These are phyloP conservation scores for Azemiops feae DNA, from an alignment of 2,113 vertebrate species.

Conservation along the genomic window DNA sequence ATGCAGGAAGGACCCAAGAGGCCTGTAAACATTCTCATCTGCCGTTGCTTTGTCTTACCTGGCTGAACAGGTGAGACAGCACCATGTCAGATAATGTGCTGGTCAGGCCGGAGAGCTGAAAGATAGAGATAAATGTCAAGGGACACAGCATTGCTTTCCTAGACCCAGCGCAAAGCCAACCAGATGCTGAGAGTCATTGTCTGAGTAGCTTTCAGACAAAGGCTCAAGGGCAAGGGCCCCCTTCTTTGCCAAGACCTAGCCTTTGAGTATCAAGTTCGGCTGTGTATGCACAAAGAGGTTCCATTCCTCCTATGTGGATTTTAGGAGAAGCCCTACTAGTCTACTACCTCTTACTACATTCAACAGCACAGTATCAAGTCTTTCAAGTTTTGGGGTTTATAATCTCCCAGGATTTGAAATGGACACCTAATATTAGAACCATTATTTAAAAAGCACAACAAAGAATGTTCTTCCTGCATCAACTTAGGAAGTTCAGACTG, in stretches of 20 bases:
- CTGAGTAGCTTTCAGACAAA: not conserved
- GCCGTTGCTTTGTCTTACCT: slow-evolving; percentile 73
- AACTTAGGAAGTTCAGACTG: not conserved
- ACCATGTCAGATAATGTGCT: slow-evolving; percentile 86
- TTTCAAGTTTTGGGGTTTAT: not conserved
- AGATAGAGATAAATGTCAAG: not conserved
- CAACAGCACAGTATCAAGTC: not conserved
- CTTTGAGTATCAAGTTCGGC: not conserved
- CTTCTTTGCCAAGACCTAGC: not conserved
- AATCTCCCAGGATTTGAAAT: not conserved
- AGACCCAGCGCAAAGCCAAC: not conserved
- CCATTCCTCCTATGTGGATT: not conserved
- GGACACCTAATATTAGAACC: not conserved
- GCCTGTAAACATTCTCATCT: not conserved
- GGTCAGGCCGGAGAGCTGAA: slow-evolving; percentile 88
- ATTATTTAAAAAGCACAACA: not conserved
- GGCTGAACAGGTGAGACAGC: slow-evolving; percentile 94
- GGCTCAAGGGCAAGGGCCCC: no score
- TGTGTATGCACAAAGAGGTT: not conserved
- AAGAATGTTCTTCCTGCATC: not conserved
- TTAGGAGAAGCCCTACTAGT: not conserved
- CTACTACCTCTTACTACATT: not conserved
- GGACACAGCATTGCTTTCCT: not conserved
- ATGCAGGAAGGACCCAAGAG: not conserved
- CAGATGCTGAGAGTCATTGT: not conserved